Conservation (phyloP, 2,888 invertebrate genomes). For the Tiliacea aurago region DNA sequence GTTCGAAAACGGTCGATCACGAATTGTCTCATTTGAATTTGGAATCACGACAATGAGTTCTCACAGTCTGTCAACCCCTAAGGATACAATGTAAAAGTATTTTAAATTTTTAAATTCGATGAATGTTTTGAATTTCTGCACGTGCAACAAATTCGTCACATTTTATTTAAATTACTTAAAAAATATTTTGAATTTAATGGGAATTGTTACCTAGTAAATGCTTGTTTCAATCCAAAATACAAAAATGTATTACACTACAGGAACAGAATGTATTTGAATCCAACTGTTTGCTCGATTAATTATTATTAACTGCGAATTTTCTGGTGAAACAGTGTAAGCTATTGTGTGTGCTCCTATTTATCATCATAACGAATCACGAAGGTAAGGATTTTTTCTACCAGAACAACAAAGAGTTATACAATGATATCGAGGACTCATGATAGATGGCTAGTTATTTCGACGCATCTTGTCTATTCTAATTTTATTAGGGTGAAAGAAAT, state of each 20-base stretch:
- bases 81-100: conserved; percentile 67
- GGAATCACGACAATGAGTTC: conserved; percentile 78
- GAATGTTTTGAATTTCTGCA: conserved; percentile 55
- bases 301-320: neutral
- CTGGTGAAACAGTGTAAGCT: neutral
- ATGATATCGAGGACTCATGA: neutral
- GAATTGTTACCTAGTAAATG: neutral
- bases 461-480: conserved; percentile 1
- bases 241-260: too few relatives aligned
- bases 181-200: neutral
- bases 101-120: conserved; percentile 57
- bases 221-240: too few relatives aligned
- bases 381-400: neutral
- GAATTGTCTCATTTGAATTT: conserved; percentile 74
- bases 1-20: conserved; percentile 66
- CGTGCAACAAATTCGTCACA: conserved; percentile 48
- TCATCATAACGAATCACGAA: neutral
- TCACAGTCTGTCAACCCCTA: conserved; percentile 77
- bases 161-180: conserved; percentile 38
- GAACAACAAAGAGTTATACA: neutral
- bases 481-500: neutral
- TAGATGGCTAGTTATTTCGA: neutral
- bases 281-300: neutral
- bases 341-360: too few relatives aligned
- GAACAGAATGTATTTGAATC: neutral